Evolutionary conservation across 2,797 vertebrate species (phyloP).

Genomic region (Scyliorhinus canicula): DNA sequence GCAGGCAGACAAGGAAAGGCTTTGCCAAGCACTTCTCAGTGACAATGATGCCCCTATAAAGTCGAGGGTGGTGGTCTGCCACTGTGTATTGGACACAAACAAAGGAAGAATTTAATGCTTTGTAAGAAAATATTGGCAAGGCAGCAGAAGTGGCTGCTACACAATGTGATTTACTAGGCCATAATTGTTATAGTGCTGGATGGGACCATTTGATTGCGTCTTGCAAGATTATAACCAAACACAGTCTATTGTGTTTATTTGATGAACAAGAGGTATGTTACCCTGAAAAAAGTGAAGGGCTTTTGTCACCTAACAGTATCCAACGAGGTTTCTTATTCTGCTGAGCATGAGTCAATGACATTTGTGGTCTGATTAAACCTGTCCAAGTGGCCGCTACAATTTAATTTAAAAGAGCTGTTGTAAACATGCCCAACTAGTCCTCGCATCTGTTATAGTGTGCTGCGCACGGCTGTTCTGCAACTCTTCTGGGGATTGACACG

Average conservation of each 20-base stretch:
- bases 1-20: background rate
- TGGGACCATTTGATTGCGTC: background rate
- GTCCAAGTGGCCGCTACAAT: background rate
- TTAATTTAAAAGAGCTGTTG: background rate
- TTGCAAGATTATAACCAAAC: background rate
- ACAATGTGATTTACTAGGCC: background rate
- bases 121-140: background rate
- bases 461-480: background rate
- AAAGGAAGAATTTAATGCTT: background rate
- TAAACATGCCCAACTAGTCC: background rate
- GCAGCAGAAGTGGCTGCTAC: background rate
- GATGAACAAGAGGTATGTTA: background rate
- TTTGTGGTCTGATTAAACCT: background rate
- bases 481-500: background rate
- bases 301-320: background rate
- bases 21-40: background rate
- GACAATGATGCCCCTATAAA: conserved; percentile 3
- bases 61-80: conserved; percentile 12
- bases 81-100: background rate
- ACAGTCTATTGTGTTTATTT: background rate
- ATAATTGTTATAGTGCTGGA: background rate
- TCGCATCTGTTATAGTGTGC: background rate
- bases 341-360: background rate
- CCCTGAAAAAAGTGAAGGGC: background rate
- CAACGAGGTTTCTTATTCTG: background rate